phyloP scores from a whole-genome alignment of 2,113 vertebrate species.

The Protobothrops mucrosquamatus region DNA sequence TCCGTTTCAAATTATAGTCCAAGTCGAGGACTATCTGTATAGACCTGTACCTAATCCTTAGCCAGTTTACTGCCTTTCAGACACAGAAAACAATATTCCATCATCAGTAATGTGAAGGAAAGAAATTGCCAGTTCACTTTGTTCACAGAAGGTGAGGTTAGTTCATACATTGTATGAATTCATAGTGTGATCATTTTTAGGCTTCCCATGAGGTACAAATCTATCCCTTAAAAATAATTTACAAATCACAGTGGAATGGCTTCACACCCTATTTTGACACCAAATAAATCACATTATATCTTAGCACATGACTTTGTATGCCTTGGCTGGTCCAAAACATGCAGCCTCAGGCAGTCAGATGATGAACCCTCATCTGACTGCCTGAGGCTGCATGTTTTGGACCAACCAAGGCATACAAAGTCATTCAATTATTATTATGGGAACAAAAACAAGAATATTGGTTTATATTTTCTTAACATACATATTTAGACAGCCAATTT shows the following conservation, averaged over 20 bases:
- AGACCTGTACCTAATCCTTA: background rate
- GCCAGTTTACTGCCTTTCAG: background rate
- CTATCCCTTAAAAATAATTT: background rate
- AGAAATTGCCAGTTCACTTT: background rate
- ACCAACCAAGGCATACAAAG: background rate
- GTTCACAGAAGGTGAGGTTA: background rate
- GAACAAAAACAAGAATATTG: background rate
- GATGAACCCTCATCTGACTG: background rate
- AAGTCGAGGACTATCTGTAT: background rate
- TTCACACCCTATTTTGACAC: background rate
- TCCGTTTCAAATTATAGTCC: background rate
- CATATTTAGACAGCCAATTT: background rate
- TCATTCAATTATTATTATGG: background rate
- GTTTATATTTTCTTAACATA: background rate
- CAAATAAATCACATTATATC: background rate
- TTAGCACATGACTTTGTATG: background rate
- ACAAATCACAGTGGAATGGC: background rate
- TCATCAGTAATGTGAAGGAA: background rate
- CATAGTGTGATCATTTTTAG: background rate
- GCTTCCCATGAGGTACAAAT: background rate
- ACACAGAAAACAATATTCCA: background rate
- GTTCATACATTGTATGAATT: background rate
- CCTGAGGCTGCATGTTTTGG: background rate
- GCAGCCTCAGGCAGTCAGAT: no score
- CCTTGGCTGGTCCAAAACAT: no score